Evolutionary conservation across 2,888 invertebrate species (phyloP).

Genomic region (Apocheima hispidaria): DNA sequence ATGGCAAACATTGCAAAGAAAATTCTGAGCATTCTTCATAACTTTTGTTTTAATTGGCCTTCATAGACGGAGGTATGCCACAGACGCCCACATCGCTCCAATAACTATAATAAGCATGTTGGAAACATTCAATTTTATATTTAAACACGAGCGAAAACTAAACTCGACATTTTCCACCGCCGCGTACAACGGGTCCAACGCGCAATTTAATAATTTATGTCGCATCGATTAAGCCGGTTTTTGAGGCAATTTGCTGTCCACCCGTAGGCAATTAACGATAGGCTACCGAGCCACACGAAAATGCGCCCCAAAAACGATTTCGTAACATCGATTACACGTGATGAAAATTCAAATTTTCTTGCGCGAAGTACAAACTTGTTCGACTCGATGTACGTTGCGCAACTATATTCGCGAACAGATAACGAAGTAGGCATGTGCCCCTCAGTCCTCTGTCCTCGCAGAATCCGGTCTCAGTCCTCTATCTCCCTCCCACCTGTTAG

Average conservation of each 20-base stretch:
- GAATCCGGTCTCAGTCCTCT: slow-evolving; percentile 69
- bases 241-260: slow-evolving; percentile 55
- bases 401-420: slow-evolving; percentile 85
- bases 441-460: slow-evolving; percentile 77
- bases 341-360: slow-evolving; percentile 51
- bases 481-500: slow-evolving; percentile 61
- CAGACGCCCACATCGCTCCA: not conserved
- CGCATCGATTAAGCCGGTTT: slow-evolving; percentile 62
- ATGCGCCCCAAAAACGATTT: slow-evolving; percentile 45
- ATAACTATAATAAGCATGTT: slow-evolving; percentile 10
- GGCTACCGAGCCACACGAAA: slow-evolving; percentile 47
- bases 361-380: slow-evolving; percentile 71
- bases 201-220: slow-evolving; percentile 67
- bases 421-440: slow-evolving; percentile 75
- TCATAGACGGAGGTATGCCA: not conserved
- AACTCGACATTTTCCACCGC: slow-evolving; percentile 61
- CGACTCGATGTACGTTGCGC: slow-evolving; percentile 78
- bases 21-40: no score
- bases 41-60: not conserved
- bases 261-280: slow-evolving; percentile 49
- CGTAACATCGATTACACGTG: slow-evolving; percentile 35
- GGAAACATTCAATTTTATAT: slow-evolving; percentile 42
- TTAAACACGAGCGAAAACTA: slow-evolving; percentile 45
- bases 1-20: no score
- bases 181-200: slow-evolving; percentile 70